Evolutionary conservation across 2,888 invertebrate species (phyloP).

Genomic region (Crepidodera aurea): DNA sequence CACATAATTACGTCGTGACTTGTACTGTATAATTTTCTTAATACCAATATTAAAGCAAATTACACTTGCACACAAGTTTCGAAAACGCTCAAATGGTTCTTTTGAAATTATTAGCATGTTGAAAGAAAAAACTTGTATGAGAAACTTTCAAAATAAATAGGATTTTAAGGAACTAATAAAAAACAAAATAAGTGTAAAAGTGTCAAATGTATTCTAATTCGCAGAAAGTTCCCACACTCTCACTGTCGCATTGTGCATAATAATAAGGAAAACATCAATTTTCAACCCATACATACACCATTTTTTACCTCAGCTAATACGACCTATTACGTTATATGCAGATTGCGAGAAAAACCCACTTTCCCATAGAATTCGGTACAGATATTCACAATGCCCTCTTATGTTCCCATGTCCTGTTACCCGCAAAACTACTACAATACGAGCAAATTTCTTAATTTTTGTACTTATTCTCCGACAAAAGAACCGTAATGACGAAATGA

Average conservation of each 20-base stretch:
- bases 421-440: background rate
- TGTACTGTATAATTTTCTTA: too few species aligned
- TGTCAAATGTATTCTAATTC: background rate
- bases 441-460: slow-evolving; percentile 10
- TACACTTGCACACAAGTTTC: too few species aligned
- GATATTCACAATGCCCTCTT: slow-evolving; percentile 8
- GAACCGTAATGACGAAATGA: slow-evolving; percentile 13
- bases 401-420: slow-evolving; percentile 9
- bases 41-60: too few species aligned
- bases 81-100: too few species aligned
- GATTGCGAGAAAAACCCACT: slow-evolving; percentile 26
- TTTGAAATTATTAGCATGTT: too few species aligned
- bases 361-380: slow-evolving; percentile 16
- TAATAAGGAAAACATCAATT: slow-evolving; percentile 9
- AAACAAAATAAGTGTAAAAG: background rate
- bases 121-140: too few species aligned
- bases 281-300: background rate
- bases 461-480: slow-evolving; percentile 7
- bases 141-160: too few species aligned
- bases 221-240: slow-evolving; percentile 2
- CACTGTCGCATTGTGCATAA: slow-evolving; percentile 9
- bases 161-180: too few species aligned
- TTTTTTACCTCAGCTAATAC: background rate
- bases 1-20: too few species aligned
- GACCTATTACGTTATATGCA: slow-evolving; percentile 23